Evolutionary conservation across 2,113 vertebrate genomes (phyloP).

Genomic region (Morone saxatilis): DNA sequence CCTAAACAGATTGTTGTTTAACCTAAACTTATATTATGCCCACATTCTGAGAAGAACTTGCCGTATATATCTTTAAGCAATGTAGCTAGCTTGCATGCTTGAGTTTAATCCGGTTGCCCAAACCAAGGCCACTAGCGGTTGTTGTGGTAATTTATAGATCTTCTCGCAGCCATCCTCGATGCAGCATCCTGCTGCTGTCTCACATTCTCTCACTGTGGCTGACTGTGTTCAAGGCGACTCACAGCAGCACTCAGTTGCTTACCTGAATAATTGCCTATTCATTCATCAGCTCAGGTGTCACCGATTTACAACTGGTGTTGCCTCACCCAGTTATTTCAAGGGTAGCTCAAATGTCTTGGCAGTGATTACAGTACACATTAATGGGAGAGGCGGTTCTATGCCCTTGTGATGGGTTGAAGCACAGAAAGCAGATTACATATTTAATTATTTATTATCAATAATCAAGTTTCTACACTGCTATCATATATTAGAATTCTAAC

Average conservation of each 20-base stretch:
- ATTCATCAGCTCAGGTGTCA: conserved; percentile 55
- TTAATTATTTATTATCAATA: conserved; percentile 14
- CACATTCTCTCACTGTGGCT: not conserved
- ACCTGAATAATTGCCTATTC: conserved; percentile 39
- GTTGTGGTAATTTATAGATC: conserved; percentile 36
- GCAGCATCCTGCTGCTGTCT: not conserved
- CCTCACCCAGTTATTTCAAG: conserved; percentile 45
- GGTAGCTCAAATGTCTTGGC: conserved; percentile 33
- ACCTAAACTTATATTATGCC: not conserved
- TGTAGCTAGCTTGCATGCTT: not conserved
- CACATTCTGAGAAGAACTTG: not conserved
- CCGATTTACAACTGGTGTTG: conserved; percentile 39
- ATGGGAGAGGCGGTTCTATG: not conserved
- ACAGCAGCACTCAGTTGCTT: not conserved
- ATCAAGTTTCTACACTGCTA: not conserved
- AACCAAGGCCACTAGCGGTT: conserved; percentile 5
- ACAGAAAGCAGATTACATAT: not conserved
- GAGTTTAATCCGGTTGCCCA: conserved; percentile 10
- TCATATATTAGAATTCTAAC: not conserved
- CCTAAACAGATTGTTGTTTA: conserved; percentile 14
- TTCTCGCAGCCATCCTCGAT: conserved; percentile 16
- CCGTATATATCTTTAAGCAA: not conserved
- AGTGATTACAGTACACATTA: conserved; percentile 22
- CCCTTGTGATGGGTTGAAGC: not conserved
- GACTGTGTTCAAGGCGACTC: conserved; percentile 25